These are phyloP conservation scores for Melinopterus prodromus DNA, from an alignment of 2,888 invertebrate species.

Conservation along the genomic window DNA sequence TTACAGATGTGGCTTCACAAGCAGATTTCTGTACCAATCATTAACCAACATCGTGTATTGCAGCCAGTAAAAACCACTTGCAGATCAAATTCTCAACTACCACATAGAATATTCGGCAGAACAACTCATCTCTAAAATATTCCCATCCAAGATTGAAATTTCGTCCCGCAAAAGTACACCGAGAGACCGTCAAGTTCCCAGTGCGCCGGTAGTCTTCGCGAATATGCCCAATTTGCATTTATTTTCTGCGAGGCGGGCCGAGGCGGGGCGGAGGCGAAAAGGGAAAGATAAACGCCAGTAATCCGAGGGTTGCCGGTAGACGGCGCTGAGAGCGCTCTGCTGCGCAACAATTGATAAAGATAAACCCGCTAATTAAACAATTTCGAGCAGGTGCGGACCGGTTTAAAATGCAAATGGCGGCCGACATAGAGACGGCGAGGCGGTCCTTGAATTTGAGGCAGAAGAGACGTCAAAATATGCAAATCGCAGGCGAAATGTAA, in stretches of 20 bases:
- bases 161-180: neutral
- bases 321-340: neutral
- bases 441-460: neutral
- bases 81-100: too few relatives aligned
- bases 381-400: slow-evolving; percentile 25
- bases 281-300: slow-evolving; percentile 4
- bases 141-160: neutral
- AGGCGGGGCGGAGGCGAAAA: neutral
- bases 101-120: neutral
- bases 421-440: neutral
- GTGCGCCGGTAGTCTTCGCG: neutral
- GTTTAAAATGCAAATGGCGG: slow-evolving; percentile 21
- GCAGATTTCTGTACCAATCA: too few relatives aligned
- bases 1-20: too few relatives aligned
- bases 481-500: slow-evolving; percentile 11
- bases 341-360: slow-evolving; percentile 21
- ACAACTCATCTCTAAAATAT: neutral
- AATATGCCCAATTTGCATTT: slow-evolving; percentile 4
- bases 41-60: too few relatives aligned
- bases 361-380: slow-evolving; percentile 27
- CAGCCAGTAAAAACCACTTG: too few relatives aligned
- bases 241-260: neutral
- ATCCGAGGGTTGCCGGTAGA: neutral
- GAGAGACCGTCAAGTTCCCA: neutral
- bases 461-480: slow-evolving; percentile 11